phyloP scores from a whole-genome alignment of 2,888 invertebrate species.

The Petrolisthes manimaculis region DNA sequence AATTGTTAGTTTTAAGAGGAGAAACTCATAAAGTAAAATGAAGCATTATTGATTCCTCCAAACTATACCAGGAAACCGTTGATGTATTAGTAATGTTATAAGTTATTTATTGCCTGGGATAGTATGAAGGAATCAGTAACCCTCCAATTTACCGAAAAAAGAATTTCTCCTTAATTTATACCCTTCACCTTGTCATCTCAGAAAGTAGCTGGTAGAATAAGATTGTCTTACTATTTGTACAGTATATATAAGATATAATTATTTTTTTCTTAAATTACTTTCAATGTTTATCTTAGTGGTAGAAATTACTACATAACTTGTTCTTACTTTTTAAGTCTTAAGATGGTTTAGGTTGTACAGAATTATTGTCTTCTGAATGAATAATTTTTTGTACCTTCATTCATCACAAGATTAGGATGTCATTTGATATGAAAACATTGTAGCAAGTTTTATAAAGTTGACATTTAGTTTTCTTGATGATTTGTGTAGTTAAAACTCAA shows the following conservation, averaged over 20 bases:
- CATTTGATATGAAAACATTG: conserved; percentile 28
- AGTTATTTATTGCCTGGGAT: no score
- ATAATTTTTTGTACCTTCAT: no score
- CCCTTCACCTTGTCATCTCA: conserved; percentile 36
- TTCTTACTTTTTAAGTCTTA: not conserved
- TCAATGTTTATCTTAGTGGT: conserved; percentile 39
- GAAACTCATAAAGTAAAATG: no score
- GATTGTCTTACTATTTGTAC: conserved; percentile 19
- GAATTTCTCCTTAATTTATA: conserved; percentile 16
- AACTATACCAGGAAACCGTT: no score
- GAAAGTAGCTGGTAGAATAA: conserved; percentile 46
- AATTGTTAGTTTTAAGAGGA: not conserved
- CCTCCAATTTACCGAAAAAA: no score
- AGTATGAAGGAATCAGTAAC: no score
- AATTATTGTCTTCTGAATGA: not conserved
- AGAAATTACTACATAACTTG: conserved; percentile 12
- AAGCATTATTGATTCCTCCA: no score
- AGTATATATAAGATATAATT: not conserved
- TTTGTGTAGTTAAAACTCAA: not conserved
- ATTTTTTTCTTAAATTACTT: not conserved
- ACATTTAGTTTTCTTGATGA: conserved; percentile 20
- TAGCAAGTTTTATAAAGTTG: conserved; percentile 37
- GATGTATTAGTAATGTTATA: no score
- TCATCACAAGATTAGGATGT: conserved; percentile 19
- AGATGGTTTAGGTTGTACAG: not conserved